phyloP scores from a whole-genome alignment of 2,113 vertebrate genomes.

The Hassar affinis region DNA sequence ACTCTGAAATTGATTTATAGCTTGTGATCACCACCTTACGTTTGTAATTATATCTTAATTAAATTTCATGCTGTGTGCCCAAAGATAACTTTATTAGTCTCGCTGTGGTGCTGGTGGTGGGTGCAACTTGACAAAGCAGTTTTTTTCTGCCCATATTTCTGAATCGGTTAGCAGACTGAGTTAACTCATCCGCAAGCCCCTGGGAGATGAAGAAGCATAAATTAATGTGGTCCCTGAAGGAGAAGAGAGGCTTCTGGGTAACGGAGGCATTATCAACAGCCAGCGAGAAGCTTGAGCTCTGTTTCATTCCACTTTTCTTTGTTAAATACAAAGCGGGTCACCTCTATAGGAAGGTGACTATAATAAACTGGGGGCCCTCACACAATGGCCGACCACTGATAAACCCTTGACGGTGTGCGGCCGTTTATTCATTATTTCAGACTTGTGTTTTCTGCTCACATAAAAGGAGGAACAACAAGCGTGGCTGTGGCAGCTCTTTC shows the following conservation, averaged over 20 bases:
- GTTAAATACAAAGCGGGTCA: constrained; percentile 75
- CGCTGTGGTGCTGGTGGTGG: constrained; percentile 31
- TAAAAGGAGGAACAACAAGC: constrained; percentile 50
- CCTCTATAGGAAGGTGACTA: constrained; percentile 70
- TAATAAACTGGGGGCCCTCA: constrained; percentile 65
- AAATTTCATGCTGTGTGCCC: constrained; percentile 50
- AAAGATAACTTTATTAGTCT: constrained; percentile 53
- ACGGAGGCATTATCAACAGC: constrained; percentile 66
- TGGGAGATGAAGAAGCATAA: constrained; percentile 74
- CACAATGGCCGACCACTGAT: constrained; percentile 69
- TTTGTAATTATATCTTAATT: constrained; percentile 60
- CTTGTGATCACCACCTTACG: constrained; percentile 49
- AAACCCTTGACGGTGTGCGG: constrained; percentile 67
- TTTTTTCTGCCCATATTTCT: constrained; percentile 47
- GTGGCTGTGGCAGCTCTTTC: constrained; percentile 48
- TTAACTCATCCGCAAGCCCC: constrained; percentile 64
- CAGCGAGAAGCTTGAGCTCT: constrained; percentile 68
- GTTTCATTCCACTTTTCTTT: constrained; percentile 74
- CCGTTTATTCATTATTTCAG: constrained; percentile 54
- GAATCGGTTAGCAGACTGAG: constrained; percentile 57
- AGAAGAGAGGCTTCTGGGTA: constrained; percentile 65
- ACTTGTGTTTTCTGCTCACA: constrained; percentile 52
- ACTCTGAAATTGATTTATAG: constrained; percentile 54
- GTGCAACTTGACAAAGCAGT: constrained; percentile 68
- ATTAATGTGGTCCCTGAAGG: constrained; percentile 71